Conservation (phyloP, 2,797 vertebrate species). For the Sebastes vulpes region DNA sequence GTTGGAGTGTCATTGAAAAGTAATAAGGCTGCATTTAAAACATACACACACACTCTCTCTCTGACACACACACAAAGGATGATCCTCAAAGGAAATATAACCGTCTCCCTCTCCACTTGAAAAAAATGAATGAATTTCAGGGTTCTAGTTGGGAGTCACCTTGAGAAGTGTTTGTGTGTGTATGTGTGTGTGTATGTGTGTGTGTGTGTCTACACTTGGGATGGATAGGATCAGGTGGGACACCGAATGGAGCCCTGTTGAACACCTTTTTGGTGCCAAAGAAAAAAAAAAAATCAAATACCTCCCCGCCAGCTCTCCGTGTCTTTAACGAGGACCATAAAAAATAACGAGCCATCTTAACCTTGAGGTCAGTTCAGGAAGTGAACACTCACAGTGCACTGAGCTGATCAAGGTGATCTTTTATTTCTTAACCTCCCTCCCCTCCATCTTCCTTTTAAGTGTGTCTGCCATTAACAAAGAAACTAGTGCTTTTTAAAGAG, state of each 20-base stretch:
- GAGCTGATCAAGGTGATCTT: constrained; percentile 61
- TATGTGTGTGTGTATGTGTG: background rate
- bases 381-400: constrained; percentile 33
- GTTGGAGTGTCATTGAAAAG: constrained; percentile 63
- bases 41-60: background rate
- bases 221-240: constrained; percentile 41
- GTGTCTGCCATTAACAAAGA: constrained; percentile 25
- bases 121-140: constrained; percentile 48
- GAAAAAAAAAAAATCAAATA: constrained; percentile 14
- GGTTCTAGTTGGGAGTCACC: constrained; percentile 68
- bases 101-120: constrained; percentile 30
- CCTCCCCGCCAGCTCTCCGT: constrained; percentile 5
- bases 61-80: constrained; percentile 7
- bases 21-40: constrained; percentile 67
- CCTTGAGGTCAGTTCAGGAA: constrained; percentile 62
- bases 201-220: constrained; percentile 31
- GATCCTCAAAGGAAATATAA: constrained; percentile 60
- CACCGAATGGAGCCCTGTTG: constrained; percentile 26
- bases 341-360: constrained; percentile 75
- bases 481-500: background rate
- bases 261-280: constrained; percentile 26
- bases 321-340: constrained; percentile 63
- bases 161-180: constrained; percentile 48
- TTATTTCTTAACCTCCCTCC: background rate
- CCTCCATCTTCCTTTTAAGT: background rate